phyloP scores from a whole-genome alignment of 1,140 invertebrate genomes.

The Ceratosolen fusciceps region DNA sequence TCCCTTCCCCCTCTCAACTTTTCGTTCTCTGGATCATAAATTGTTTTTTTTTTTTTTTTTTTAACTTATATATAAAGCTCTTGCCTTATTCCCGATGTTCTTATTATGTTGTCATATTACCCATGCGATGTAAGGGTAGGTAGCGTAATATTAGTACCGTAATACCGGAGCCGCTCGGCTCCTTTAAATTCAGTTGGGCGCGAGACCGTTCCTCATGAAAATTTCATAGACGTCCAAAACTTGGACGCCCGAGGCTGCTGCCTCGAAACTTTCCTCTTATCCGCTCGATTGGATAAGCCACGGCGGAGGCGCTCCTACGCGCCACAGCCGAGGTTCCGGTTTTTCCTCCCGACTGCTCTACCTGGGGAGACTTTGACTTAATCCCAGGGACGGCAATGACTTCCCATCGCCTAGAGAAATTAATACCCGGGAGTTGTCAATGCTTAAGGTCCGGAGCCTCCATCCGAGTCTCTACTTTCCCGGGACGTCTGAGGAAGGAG shows the following conservation, averaged over 20 bases:
- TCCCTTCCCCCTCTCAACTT: background rate
- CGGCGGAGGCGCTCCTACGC: background rate
- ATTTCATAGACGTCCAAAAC: constrained; percentile 36
- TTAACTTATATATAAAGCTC: background rate
- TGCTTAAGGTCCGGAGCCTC: too few species aligned
- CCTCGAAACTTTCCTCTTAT: constrained; percentile 14
- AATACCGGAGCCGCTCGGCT: background rate
- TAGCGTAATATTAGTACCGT: constrained; percentile 34
- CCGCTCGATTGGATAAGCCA: background rate
- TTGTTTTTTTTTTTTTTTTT: background rate
- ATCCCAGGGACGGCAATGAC: background rate
- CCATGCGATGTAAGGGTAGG: background rate
- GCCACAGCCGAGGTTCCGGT: background rate
- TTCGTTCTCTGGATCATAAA: constrained; percentile 5
- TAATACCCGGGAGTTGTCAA: constrained; percentile 39
- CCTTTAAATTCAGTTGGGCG: background rate
- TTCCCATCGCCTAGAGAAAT: constrained; percentile 6
- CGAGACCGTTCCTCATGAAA: constrained; percentile 29
- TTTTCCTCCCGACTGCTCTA: too few species aligned
- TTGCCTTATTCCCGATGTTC: background rate
- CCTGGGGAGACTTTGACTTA: too few species aligned
- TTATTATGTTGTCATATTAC: too few species aligned
- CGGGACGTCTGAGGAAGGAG: too few species aligned
- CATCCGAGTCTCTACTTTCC: background rate
- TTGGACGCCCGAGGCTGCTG: background rate